phyloP scores from a whole-genome alignment of 2,888 invertebrate genomes.

The Malacosoma neustria region DNA sequence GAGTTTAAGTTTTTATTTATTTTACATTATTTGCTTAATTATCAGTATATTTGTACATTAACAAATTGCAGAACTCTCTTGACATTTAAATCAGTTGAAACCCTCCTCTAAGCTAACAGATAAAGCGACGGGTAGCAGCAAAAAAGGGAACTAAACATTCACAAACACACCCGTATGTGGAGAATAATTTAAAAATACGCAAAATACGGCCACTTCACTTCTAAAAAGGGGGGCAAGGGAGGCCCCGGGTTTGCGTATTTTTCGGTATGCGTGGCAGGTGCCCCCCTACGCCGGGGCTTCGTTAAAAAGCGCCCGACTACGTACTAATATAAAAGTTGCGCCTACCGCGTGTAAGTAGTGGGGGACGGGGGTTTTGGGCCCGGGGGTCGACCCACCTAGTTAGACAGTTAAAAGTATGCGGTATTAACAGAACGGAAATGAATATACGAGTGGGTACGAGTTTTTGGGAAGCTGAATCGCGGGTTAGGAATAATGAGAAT shows the following conservation, averaged over 20 bases:
- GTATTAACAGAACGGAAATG: conserved; percentile 75
- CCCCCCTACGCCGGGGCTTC: conserved; percentile 55
- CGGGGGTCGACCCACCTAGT: conserved; percentile 53
- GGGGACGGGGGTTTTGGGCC: conserved; percentile 31
- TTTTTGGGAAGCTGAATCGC: conserved; percentile 64
- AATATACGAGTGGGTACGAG: conserved; percentile 67
- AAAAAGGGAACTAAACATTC: conserved; percentile 51
- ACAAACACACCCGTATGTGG: conserved; percentile 54
- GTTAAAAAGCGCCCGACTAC: conserved; percentile 73
- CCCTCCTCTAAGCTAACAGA: neutral
- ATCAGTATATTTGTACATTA: too few relatives aligned
- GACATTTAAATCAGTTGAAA: neutral
- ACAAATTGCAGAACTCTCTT: too few relatives aligned
- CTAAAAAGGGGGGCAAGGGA: conserved; percentile 56
- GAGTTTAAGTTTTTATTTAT: too few relatives aligned
- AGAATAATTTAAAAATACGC: conserved; percentile 74
- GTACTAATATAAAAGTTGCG: conserved; percentile 75
- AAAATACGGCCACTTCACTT: conserved; percentile 71
- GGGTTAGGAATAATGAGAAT: conserved; percentile 71
- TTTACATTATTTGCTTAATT: too few relatives aligned
- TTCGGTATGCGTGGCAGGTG: conserved; percentile 75
- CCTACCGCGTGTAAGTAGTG: conserved; percentile 74
- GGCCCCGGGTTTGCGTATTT: conserved; percentile 64
- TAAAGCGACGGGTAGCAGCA: conserved; percentile 6
- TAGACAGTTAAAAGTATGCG: conserved; percentile 76